Conservation (phyloP, 92 coral and sea anemone species). For the Chrysogorgia sp. region DNA sequence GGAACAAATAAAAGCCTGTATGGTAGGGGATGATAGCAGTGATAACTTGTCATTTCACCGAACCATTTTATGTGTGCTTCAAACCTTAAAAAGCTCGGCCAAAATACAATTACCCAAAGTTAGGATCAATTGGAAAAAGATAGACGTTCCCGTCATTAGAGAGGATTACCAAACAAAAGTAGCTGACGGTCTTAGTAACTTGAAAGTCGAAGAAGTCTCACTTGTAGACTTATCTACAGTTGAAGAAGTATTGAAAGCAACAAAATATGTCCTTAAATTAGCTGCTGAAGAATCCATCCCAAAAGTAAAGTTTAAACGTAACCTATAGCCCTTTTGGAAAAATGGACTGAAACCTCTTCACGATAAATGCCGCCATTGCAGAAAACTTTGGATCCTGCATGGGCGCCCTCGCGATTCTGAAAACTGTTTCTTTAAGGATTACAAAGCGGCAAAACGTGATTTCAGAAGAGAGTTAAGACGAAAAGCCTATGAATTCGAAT, state of each 20-base stretch:
- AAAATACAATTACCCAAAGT: not conserved
- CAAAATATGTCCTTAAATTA: not conserved
- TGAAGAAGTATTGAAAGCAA: not conserved
- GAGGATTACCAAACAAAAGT: not conserved
- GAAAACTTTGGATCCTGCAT: not conserved
- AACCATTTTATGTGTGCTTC: not conserved
- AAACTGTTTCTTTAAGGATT: not conserved
- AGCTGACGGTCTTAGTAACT: not conserved
- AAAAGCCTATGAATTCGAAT: too few species aligned
- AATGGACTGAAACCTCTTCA: not conserved
- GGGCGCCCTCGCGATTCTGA: slow-evolving; percentile 6
- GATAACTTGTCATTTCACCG: not conserved
- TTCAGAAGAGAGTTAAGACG: too few species aligned
- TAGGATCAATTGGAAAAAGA: not conserved
- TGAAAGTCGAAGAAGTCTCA: not conserved
- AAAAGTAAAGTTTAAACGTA: not conserved
- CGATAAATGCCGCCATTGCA: too few species aligned
- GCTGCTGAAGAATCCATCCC: not conserved
- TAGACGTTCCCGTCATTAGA: not conserved
- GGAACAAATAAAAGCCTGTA: too few species aligned
- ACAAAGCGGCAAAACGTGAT: too few species aligned
- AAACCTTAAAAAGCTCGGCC: not conserved
- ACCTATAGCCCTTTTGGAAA: slow-evolving; percentile 18
- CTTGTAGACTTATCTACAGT: not conserved
- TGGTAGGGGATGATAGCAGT: too few species aligned